Percentiles rank a stretch among this genome's conserved stretches.
Conservation (phyloP, 2,888 invertebrate species). For the Diachrysia chrysitis region DNA sequence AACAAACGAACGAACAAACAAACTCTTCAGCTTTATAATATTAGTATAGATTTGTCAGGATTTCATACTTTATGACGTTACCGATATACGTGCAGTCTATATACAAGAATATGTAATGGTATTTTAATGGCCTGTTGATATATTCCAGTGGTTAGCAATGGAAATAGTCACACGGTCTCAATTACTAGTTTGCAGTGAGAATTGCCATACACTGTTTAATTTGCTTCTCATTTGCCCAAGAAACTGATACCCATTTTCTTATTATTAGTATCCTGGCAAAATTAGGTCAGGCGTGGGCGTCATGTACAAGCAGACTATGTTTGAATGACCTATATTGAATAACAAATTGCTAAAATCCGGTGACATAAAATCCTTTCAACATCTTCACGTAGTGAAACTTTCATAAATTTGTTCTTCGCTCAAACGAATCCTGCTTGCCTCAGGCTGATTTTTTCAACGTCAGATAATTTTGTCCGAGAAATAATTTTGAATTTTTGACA, state of each 20-base stretch:
- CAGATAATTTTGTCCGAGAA: too few relatives aligned
- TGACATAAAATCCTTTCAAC: neutral
- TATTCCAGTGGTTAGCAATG: constrained; percentile 1
- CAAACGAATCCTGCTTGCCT: too few relatives aligned
- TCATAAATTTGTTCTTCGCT: too few relatives aligned
- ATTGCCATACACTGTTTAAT: constrained; percentile 2
- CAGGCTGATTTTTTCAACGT: too few relatives aligned
- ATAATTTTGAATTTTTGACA: too few relatives aligned
- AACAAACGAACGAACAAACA: too few relatives aligned
- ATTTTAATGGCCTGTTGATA: constrained; percentile 4
- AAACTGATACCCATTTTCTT: constrained; percentile 2
- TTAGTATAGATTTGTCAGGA: neutral
- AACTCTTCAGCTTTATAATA: too few relatives aligned
- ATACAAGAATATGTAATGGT: neutral
- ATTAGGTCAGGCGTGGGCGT: neutral
- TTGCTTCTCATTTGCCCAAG: neutral
- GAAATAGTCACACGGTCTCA: neutral
- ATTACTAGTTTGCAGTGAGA: neutral
- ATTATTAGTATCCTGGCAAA: constrained; percentile 4
- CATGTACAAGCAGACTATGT: neutral
- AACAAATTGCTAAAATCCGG: neutral
- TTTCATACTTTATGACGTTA: neutral
- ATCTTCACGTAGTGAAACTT: too few relatives aligned
- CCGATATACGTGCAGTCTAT: neutral
- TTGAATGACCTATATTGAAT: neutral